phyloP scores from a whole-genome alignment of 2,113 vertebrate species.

The Herpetotheres cachinnans region DNA sequence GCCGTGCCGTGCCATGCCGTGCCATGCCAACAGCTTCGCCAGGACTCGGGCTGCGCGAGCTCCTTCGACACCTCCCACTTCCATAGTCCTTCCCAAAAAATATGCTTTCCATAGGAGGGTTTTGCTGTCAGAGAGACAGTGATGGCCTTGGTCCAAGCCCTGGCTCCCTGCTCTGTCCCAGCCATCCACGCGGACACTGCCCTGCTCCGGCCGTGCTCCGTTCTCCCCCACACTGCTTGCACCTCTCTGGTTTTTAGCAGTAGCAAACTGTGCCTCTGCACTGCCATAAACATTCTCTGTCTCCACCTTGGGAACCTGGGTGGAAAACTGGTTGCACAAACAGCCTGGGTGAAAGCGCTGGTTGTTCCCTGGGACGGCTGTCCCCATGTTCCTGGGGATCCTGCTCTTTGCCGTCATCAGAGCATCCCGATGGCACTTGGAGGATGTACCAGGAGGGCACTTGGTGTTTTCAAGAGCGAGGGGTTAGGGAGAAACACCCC shows the following conservation, averaged over 20 bases:
- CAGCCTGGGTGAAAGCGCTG: background rate
- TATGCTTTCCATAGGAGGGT: background rate
- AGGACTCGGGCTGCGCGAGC: background rate
- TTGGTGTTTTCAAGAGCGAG: background rate
- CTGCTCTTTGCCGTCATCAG: rapidly evolving
- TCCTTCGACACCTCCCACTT: background rate
- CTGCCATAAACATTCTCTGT: background rate
- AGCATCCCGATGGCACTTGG: background rate
- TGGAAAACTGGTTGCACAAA: background rate
- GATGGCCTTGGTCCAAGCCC: background rate
- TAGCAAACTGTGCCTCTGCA: no score
- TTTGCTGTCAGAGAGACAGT: background rate
- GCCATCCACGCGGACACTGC: background rate
- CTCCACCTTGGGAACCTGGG: background rate
- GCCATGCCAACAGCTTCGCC: rapidly evolving
- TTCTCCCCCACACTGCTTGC: background rate
- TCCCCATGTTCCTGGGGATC: rapidly evolving
- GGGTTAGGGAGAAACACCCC: background rate
- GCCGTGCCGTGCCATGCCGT: background rate
- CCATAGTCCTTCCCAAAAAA: background rate
- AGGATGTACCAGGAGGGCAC: background rate
- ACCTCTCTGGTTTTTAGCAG: background rate
- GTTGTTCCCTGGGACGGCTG: rapidly evolving
- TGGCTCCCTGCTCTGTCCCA: background rate
- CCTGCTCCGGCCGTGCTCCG: rapidly evolving